Evolutionary conservation across 1,140 invertebrate genomes (phyloP).

Genomic region (Aphelenchoides besseyi): DNA sequence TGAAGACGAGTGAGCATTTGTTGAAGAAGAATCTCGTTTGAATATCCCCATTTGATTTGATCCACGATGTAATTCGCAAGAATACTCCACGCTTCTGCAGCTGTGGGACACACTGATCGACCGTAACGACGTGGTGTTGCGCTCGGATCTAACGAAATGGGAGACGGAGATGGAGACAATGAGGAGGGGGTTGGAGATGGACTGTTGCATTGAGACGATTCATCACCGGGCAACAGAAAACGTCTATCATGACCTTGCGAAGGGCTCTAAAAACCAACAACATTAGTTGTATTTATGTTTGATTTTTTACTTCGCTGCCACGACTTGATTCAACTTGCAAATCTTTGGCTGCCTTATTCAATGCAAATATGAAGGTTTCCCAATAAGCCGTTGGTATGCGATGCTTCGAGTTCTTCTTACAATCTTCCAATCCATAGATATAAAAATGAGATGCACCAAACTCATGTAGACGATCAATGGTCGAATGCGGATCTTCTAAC

Average conservation of each 20-base stretch:
- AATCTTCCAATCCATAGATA: background rate
- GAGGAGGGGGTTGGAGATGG: too few relatives aligned
- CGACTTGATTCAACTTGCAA: slow-evolving; percentile 35
- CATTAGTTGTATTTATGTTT: slow-evolving; percentile 3
- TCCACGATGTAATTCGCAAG: slow-evolving; percentile 35
- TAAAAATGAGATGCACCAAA: slow-evolving; percentile 30
- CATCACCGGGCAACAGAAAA: slow-evolving; percentile 31
- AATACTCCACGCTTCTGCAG: slow-evolving; percentile 40
- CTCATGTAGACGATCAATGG: slow-evolving; percentile 28
- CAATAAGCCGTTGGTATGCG: slow-evolving; percentile 33
- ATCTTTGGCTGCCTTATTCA: slow-evolving; percentile 42
- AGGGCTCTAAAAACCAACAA: slow-evolving; percentile 19
- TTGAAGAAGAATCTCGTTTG: slow-evolving; percentile 21
- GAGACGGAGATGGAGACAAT: slow-evolving; percentile 11
- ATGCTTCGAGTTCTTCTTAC: background rate
- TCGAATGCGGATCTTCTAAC: slow-evolving; percentile 31
- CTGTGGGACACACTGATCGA: slow-evolving; percentile 31
- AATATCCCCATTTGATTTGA: slow-evolving; percentile 35
- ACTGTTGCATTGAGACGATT: background rate
- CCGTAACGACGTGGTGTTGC: background rate
- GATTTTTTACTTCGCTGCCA: slow-evolving; percentile 29
- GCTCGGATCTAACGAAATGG: background rate
- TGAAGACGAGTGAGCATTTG: background rate
- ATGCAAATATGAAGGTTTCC: slow-evolving; percentile 37
- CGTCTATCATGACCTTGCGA: slow-evolving; percentile 31